These are phyloP conservation scores for Picus viridis DNA, from an alignment of 2,797 vertebrate genomes.

Conservation along the genomic window DNA sequence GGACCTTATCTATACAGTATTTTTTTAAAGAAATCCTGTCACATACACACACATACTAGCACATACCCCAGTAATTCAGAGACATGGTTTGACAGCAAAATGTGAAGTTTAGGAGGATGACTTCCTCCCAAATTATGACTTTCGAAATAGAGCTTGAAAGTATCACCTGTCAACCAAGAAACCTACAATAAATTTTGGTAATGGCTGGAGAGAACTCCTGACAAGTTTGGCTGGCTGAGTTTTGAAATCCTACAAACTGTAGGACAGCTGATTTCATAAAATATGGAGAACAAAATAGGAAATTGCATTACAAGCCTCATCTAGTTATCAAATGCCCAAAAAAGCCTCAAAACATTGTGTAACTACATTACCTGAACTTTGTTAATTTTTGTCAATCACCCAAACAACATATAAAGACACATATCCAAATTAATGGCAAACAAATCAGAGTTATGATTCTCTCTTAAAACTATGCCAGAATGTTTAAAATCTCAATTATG, in stretches of 20 bases:
- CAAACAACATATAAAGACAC: neutral
- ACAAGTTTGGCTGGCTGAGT: neutral
- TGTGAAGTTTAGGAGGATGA: neutral
- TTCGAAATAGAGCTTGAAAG: neutral
- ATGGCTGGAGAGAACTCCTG: neutral
- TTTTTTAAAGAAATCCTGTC: neutral
- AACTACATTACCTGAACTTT: fast-evolving
- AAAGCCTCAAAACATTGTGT: fast-evolving
- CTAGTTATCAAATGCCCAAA: neutral
- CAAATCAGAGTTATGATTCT: neutral
- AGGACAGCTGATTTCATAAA: neutral
- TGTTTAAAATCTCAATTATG: neutral
- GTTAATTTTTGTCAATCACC: neutral
- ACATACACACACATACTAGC: neutral
- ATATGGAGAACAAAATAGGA: fast-evolving
- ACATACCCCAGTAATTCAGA: neutral
- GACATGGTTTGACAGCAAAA: neutral
- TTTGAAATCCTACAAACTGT: fast-evolving
- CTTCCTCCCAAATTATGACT: neutral
- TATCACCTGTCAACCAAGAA: neutral
- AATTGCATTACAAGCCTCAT: neutral
- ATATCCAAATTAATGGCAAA: neutral
- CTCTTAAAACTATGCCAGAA: neutral
- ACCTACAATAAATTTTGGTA: neutral
- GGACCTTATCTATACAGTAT: neutral